Evolutionary conservation across 2,113 vertebrate genomes (phyloP).

Genomic region (Mohoua ochrocephala): DNA sequence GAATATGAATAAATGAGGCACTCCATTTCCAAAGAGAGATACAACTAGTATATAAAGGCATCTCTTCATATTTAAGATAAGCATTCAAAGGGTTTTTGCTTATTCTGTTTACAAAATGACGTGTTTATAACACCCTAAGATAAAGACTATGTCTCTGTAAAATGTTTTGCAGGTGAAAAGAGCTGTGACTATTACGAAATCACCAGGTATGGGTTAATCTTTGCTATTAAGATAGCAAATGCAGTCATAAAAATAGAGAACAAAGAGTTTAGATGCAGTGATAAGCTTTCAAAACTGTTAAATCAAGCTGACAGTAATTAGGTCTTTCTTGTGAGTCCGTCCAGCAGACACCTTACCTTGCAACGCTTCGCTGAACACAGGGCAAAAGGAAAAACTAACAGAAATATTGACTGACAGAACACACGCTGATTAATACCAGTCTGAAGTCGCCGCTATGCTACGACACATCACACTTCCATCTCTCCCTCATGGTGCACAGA

Average conservation of each 20-base stretch:
- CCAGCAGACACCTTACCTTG: background rate
- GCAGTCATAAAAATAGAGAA: background rate
- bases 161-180: background rate
- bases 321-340: background rate
- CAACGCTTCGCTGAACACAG: background rate
- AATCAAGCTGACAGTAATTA: background rate
- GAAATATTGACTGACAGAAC: background rate
- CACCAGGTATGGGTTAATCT: background rate
- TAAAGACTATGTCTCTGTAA: background rate
- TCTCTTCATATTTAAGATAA: background rate
- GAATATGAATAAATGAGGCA: background rate
- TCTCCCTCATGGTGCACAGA: fast-evolving
- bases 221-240: background rate
- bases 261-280: background rate
- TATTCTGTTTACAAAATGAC: background rate
- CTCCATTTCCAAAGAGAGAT: background rate
- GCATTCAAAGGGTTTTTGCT: background rate
- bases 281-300: background rate
- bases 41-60: background rate
- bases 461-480: background rate
- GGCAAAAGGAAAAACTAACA: background rate
- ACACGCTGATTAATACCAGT: background rate
- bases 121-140: background rate
- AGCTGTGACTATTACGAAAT: background rate
- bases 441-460: background rate